phyloP scores from a whole-genome alignment of 2,113 vertebrate genomes.

The Melanocharis versteri region DNA sequence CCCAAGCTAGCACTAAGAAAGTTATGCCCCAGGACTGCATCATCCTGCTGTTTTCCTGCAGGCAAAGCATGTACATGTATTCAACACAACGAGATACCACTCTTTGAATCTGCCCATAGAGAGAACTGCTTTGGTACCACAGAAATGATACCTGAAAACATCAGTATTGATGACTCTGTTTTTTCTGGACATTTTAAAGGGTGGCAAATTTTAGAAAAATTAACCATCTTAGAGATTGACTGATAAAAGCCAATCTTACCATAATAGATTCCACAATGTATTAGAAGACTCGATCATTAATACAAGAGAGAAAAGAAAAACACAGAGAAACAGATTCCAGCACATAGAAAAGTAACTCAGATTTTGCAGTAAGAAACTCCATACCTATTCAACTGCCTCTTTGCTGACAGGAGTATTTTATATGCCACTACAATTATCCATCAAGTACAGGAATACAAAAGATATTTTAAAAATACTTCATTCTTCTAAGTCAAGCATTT shows the following conservation, averaged over 20 bases:
- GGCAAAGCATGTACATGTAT: background rate
- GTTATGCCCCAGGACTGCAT: no score
- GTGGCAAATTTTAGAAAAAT: background rate
- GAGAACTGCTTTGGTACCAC: background rate
- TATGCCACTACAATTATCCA: background rate
- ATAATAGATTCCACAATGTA: background rate
- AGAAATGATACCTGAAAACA: background rate
- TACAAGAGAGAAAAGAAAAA: background rate
- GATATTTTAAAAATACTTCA: background rate
- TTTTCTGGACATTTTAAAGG: background rate
- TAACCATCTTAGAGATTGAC: background rate
- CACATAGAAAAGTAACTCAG: background rate
- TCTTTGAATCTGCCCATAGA: background rate
- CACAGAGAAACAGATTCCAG: background rate
- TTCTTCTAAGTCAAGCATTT: conserved; percentile 4
- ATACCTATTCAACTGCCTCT: background rate
- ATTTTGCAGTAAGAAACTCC: background rate
- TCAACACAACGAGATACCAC: background rate
- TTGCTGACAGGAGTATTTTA: background rate
- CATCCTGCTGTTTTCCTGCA: background rate
- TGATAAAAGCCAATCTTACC: background rate
- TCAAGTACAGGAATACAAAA: background rate
- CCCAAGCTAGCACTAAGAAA: background rate
- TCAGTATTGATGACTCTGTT: background rate
- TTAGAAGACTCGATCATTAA: background rate